Evolutionary conservation across 2,888 invertebrate species (phyloP).

Genomic region (Eumerus sabulonum): DNA sequence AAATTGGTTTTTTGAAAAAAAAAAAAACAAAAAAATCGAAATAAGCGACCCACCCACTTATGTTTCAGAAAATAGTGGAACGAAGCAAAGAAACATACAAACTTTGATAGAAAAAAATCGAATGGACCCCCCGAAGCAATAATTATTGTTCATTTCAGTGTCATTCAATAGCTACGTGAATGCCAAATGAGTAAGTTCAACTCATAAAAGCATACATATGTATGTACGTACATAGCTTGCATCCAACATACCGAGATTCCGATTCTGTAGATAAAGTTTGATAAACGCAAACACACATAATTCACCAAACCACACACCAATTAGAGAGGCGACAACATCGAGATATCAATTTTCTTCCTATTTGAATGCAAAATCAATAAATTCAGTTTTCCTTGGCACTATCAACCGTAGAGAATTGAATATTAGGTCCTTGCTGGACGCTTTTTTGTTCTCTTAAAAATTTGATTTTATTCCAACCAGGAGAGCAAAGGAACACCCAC

Average conservation of each 20-base stretch:
- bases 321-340: constrained; percentile 30
- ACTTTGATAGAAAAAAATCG: constrained; percentile 43
- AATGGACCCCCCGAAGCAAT: constrained; percentile 45
- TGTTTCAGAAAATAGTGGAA: constrained; percentile 15
- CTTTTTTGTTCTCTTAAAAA: constrained; percentile 41
- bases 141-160: constrained; percentile 41
- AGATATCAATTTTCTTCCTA: constrained; percentile 23
- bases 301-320: constrained; percentile 13
- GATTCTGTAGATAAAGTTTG: constrained; percentile 15
- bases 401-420: constrained; percentile 40
- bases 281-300: no score
- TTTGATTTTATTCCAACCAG: constrained; percentile 43
- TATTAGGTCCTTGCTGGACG: no score
- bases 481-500: constrained; percentile 54
- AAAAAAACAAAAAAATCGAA: no score
- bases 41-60: constrained; percentile 63
- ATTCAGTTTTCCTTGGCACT: constrained; percentile 55
- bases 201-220: background rate
- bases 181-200: constrained; percentile 31
- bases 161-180: constrained; percentile 49
- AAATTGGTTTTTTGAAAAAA: constrained; percentile 48
- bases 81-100: constrained; percentile 4
- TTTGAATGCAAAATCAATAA: constrained; percentile 61
- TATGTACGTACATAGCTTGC: no score
- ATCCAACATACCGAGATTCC: constrained; percentile 42